Evolutionary conservation across 2,888 invertebrate genomes (phyloP).

Genomic region (Teleiodes luculella): DNA sequence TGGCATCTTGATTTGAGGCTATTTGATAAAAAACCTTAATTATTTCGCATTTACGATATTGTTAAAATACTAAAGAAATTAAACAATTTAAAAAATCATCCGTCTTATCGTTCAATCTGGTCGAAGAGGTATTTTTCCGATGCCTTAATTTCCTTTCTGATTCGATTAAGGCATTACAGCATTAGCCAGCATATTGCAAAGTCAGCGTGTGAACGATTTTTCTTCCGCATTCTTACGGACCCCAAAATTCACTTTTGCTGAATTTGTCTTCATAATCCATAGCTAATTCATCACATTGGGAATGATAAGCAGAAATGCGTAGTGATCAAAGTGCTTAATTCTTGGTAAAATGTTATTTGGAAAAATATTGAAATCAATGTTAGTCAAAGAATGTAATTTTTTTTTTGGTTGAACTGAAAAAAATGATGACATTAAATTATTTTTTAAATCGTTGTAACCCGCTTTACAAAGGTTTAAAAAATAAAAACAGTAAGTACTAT

Average conservation of each 20-base stretch:
- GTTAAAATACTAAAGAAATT: background rate
- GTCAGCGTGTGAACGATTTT: slow-evolving; percentile 62
- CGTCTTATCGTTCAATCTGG: slow-evolving; percentile 40
- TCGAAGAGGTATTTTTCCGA: slow-evolving; percentile 45
- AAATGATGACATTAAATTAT: too few species aligned
- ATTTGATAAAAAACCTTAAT: too few species aligned
- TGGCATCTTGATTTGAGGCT: too few species aligned
- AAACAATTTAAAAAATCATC: background rate
- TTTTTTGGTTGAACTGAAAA: too few species aligned
- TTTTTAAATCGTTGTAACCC: too few species aligned
- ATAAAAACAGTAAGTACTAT: background rate
- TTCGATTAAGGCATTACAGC: slow-evolving; percentile 60
- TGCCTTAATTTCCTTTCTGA: slow-evolving; percentile 57
- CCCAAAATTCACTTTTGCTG: slow-evolving; percentile 62
- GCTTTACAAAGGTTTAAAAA: background rate
- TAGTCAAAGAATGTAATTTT: too few species aligned
- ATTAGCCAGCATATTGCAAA: slow-evolving; percentile 50
- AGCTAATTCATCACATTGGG: slow-evolving; percentile 62
- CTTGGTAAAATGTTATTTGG: too few species aligned
- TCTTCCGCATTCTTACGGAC: slow-evolving; percentile 52
- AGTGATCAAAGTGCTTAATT: background rate
- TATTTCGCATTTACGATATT: background rate
- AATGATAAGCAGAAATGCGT: slow-evolving; percentile 48
- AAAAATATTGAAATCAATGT: too few species aligned
- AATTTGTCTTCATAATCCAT: slow-evolving; percentile 58